A percentile compares a stretch with the other conserved stretches of the same genome.
These are phyloP conservation scores for Batillaria attramentaria DNA, from an alignment of 1,140 invertebrate genomes.

Conservation along the genomic window DNA sequence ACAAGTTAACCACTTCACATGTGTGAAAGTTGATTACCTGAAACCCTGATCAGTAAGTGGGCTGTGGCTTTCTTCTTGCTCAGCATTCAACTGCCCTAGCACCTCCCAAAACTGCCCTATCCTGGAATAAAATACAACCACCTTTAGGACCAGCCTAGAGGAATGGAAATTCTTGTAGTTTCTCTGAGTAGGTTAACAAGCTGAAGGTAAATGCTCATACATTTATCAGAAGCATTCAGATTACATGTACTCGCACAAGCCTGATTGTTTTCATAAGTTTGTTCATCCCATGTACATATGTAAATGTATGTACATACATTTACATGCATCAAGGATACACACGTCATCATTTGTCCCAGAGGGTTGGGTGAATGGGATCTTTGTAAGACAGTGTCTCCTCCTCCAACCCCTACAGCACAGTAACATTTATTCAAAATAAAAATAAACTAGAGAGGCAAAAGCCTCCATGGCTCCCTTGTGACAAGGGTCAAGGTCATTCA, in stretches of 20 bases:
- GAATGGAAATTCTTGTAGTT: not conserved
- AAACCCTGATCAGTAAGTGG: no score
- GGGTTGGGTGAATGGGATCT: no score
- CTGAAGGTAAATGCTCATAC: not conserved
- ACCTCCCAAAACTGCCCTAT: constrained; percentile 60
- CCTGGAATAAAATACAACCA: constrained; percentile 40
- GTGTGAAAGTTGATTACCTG: no score
- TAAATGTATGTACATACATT: no score
- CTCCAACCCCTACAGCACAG: not conserved
- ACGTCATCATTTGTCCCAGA: no score
- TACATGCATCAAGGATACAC: no score
- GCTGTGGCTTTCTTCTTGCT: constrained; percentile 36
- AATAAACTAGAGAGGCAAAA: no score
- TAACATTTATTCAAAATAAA: no score
- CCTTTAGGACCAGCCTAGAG: not conserved
- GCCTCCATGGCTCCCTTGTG: no score
- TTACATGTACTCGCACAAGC: not conserved
- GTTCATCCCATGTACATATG: not conserved
- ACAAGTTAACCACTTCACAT: no score
- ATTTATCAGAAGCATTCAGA: not conserved
- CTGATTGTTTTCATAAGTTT: not conserved
- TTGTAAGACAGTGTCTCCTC: no score
- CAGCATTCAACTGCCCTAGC: constrained; percentile 43
- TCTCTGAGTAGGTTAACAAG: not conserved
- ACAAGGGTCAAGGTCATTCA: no score